Evolutionary conservation across 2,888 invertebrate species (phyloP).

Genomic region (Euzophera pinguis): DNA sequence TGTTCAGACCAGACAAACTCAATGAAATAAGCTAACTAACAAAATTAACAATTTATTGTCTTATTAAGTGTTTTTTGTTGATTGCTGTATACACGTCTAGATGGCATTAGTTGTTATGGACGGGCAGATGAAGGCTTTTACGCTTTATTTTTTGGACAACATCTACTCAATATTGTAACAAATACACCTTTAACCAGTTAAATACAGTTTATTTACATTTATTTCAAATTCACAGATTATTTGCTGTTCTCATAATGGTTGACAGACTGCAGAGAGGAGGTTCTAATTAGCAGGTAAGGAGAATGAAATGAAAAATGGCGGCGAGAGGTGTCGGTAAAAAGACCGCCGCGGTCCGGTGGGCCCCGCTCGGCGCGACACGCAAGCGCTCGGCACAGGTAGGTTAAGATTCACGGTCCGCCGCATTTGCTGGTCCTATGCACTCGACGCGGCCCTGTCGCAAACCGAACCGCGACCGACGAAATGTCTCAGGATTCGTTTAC

Average conservation of each 20-base stretch:
- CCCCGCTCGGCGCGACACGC: slow-evolving; percentile 61
- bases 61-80: neutral
- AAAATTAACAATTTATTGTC: neutral
- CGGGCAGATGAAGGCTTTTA: slow-evolving; percentile 55
- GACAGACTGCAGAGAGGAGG: neutral
- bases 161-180: neutral
- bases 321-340: slow-evolving; percentile 57
- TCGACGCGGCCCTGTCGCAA: slow-evolving; percentile 57
- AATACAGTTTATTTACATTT: neutral
- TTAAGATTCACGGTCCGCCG: slow-evolving; percentile 75
- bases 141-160: neutral
- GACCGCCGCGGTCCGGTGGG: slow-evolving; percentile 53
- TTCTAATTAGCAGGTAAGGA: slow-evolving; percentile 18
- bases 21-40: neutral
- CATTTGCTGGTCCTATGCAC: slow-evolving; percentile 71
- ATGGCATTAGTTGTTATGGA: slow-evolving; percentile 37
- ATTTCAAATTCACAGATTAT: neutral
- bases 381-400: slow-evolving; percentile 72
- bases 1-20: neutral
- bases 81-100: slow-evolving; percentile 25
- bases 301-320: slow-evolving; percentile 57
- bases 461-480: slow-evolving; percentile 48
- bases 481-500: slow-evolving; percentile 62
- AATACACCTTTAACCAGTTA: neutral
- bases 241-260: neutral